Evolutionary conservation across 2,797 vertebrate species (phyloP), one percentile per base, ranked within the genome.

Genomic region (Anguilla anguilla): DNA sequence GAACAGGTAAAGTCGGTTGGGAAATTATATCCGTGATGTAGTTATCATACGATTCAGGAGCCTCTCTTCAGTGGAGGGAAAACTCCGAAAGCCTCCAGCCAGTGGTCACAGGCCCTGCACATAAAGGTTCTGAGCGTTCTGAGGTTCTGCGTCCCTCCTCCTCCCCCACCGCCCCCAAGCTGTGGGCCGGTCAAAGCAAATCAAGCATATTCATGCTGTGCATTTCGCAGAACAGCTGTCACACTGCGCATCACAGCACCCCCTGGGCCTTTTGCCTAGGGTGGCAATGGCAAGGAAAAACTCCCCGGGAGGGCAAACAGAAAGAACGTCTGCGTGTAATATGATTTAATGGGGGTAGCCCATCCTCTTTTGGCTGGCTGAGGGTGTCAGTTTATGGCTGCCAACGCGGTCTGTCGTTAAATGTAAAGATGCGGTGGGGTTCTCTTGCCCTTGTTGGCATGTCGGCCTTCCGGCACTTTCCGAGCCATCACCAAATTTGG

Each of bases 1-100:
- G 1, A 6, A 88, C 84, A 87, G 94, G 95, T 96, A 94, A 87
- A 55, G 51, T 43, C 86, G 51, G 25, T 22, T 57, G 25, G n/a
- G 22, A 25, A 64, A 39, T 69, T 81, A 85, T 28, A 28, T 61
- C n/a, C 82, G 64, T 39, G 22, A 86, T 43, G 46, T 87, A 7
- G 35, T 82, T 43, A n/a, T 43, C 57, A 35, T 74, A 55, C 1
- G 0, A 59, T 86, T 1, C 11, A 46, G 79, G n/a, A 13, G 55
- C 64, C 11, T 79, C 43, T 87, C 86, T 1, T 31, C 88, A 64
- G 61, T 31, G n/a, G 6, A 28, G 31, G 31, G 67, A 69, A 69
- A 28, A 72, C 59, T 64, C 59, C 2, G 19, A 19, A 64, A 64
- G 59, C 22, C 59, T 19, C 43, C 43, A 43, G 43, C 43, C 43